Base-by-base conservation (phyloP, 2,113 vertebrate species). In the Acinonyx jubatus region DNA sequence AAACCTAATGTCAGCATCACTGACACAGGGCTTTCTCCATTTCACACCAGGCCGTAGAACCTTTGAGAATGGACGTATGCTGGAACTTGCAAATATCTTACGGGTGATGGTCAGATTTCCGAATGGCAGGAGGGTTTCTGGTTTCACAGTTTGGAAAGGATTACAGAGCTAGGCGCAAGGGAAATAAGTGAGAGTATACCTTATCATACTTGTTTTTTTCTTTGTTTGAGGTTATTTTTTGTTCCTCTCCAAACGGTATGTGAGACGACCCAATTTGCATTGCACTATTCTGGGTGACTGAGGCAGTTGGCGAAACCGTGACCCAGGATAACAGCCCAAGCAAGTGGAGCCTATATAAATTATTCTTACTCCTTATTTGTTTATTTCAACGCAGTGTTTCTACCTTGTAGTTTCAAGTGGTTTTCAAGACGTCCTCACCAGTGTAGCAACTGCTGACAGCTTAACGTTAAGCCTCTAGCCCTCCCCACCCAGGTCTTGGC, bases 111-210 rank as follows among this genome's bases (percentile, higher is more conserved):
- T 94, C 91, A 68, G 27, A 29, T 78, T 87, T 65, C 33, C 4
- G 12, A 55, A 57, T 19, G 27, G 27, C 63, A 36, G 31, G 52
- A 91, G 81, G 86, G 6, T 82, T 90, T 93, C 93, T 87, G 82
- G 15, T 79, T 91, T 80, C 79, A 33, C 69, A 79, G 31, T 82
- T 74, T 73, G 38, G 41, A 97, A 96, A 76, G 69, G 79, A 90
- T 95, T 92, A 76, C 15, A 81, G 65, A 83, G 8, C 29, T 66
- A 16, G 66, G 25, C 92, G 11, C 74, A 86, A 86, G 48, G 73
- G 85, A 92, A 87, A 69, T 87, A 80, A n/a, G 36, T 55, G 15
- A 76, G 55, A 14, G 23, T 84, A 3, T 89, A 15, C 57, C 7
- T 91, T 57, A 15, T 63, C 31, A 50, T 71, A 52, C 36, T 89